Conservation (phyloP, 2,797 vertebrate genomes). For the Antennarius maculatus region DNA sequence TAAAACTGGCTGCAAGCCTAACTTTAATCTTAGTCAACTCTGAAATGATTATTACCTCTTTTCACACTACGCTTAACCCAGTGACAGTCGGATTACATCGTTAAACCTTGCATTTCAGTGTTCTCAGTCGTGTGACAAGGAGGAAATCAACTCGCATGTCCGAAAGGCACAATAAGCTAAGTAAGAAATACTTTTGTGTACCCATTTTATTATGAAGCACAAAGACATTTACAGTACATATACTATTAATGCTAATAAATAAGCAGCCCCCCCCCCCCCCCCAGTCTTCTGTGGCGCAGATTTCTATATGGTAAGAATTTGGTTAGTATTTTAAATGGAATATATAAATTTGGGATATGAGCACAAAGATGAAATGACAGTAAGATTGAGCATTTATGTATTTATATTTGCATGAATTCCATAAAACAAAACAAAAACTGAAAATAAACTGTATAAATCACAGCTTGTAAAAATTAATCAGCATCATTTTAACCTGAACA, state of each 20-base stretch:
- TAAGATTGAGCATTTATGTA: not conserved
- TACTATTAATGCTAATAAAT: not conserved
- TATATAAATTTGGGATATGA: not conserved
- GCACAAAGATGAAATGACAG: not conserved
- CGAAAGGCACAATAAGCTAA: not conserved
- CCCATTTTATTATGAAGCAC: not conserved
- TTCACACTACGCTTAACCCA: conserved; percentile 72
- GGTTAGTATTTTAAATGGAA: not conserved
- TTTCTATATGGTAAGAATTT: not conserved
- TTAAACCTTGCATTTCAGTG: conserved; percentile 57
- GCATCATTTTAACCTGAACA: too few species aligned
- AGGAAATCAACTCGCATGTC: conserved; percentile 31
- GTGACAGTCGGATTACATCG: conserved; percentile 59
- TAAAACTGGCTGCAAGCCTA: conserved; percentile 63
- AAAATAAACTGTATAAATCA: not conserved
- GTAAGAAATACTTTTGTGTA: not conserved
- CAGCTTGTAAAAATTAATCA: too few species aligned
- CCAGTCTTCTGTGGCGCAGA: not conserved
- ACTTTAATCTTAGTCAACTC: conserved; percentile 68
- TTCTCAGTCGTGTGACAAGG: conserved; percentile 36
- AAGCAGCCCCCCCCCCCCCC: not conserved
- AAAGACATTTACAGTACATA: not conserved
- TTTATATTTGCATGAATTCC: too few species aligned
- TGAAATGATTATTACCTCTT: conserved; percentile 75
- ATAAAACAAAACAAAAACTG: too few species aligned